These are phyloP conservation scores for Heliocidaris tuberculata DNA, from an alignment of 35 echinoderm and acorn worm genomes.

Conservation along the genomic window DNA sequence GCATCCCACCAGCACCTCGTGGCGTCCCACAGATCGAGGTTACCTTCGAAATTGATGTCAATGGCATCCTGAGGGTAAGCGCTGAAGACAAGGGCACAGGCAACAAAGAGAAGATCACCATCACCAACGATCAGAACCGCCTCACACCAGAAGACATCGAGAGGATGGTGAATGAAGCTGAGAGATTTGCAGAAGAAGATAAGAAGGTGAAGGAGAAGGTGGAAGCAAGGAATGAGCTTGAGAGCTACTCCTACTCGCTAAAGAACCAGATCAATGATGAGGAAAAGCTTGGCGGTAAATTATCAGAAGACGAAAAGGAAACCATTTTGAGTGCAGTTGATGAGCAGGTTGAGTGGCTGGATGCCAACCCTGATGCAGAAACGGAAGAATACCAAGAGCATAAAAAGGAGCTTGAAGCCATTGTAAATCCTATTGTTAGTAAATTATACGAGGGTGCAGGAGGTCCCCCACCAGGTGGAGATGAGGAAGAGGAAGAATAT, in stretches of 20 bases:
- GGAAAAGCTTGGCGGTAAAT: constrained; percentile 93
- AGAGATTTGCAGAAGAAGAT: constrained; percentile 92
- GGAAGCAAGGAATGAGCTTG: constrained; percentile 88
- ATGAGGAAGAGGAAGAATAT: constrained; percentile 61
- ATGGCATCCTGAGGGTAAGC: constrained; percentile 92
- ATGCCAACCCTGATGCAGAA: constrained; percentile 93
- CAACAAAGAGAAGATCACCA: constrained; percentile 99
- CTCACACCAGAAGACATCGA: constrained; percentile 96
- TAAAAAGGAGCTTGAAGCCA: constrained; percentile 97
- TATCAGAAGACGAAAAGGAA: constrained; percentile 91
- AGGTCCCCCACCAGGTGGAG: constrained; percentile 35
- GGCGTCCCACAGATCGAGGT: constrained; percentile 98
- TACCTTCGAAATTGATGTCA: constrained; percentile 96
- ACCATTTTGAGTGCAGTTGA: constrained; percentile 80
- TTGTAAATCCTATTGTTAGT: constrained; percentile 84
- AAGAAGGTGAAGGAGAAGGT: constrained; percentile 82
- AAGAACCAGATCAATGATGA: constrained; percentile 96
- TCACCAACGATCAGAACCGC: constrained; percentile 97
- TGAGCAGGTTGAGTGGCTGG: constrained; percentile 96
- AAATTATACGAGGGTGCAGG: constrained; percentile 96
- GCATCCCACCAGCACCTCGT: constrained; percentile 89
- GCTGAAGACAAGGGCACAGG: constrained; percentile 99
- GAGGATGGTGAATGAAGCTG: constrained; percentile 92
- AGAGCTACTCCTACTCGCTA: constrained; percentile 93
- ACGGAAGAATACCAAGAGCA: constrained; percentile 91